These are phyloP conservation scores for Ostrea edulis DNA, from an alignment of 1,140 invertebrate species.

Conservation along the genomic window DNA sequence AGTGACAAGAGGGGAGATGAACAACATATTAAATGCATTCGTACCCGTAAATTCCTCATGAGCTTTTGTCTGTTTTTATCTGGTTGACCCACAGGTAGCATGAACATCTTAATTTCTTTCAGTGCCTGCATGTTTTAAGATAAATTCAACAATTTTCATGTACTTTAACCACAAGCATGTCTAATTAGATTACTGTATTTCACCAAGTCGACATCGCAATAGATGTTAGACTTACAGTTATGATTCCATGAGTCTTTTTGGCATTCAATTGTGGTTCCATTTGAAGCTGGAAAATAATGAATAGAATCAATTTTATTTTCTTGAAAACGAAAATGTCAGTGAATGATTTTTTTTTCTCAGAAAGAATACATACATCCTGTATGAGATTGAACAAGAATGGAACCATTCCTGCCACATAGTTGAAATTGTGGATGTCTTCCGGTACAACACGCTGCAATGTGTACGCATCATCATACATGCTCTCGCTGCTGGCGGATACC, in stretches of 20 bases:
- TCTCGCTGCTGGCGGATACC: slow-evolving; percentile 77
- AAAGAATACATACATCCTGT: slow-evolving; percentile 71
- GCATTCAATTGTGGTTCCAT: slow-evolving; percentile 68
- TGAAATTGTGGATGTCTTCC: slow-evolving; percentile 71
- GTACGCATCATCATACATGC: slow-evolving; percentile 79
- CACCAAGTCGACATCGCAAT: too few relatives aligned
- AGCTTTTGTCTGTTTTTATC: slow-evolving; percentile 78
- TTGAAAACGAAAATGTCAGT: too few relatives aligned
- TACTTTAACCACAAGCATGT: not conserved
- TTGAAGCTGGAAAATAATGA: slow-evolving; percentile 66
- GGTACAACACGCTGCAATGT: slow-evolving; percentile 75
- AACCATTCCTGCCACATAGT: slow-evolving; percentile 78
- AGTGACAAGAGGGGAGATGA: not conserved
- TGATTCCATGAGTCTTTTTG: slow-evolving; percentile 76
- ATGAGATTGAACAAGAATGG: slow-evolving; percentile 78
- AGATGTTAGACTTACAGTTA: slow-evolving; percentile 66
- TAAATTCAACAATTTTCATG: not conserved
- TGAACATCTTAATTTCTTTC: slow-evolving; percentile 76
- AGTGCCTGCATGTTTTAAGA: slow-evolving; percentile 69
- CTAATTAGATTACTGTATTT: too few relatives aligned
- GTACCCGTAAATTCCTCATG: slow-evolving; percentile 78
- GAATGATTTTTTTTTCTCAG: not conserved
- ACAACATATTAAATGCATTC: not conserved
- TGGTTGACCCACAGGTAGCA: slow-evolving; percentile 74
- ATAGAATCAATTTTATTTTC: not conserved